Percentiles rank a stretch among this genome's conserved stretches.
phyloP scores from a whole-genome alignment of 2,888 invertebrate species.

The Nebria salina region DNA sequence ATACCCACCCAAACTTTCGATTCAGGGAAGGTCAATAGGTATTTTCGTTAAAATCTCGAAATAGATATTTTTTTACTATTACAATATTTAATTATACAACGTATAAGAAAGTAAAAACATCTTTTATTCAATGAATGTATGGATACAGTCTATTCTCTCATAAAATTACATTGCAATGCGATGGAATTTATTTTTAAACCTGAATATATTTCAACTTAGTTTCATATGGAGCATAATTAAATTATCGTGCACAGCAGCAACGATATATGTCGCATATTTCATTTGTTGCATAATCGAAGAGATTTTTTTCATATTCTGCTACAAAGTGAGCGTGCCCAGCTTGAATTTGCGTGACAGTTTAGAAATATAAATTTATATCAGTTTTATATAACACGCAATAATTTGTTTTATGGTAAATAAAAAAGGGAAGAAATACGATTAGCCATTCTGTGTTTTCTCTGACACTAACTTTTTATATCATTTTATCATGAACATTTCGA shows the following conservation, averaged over 20 bases:
- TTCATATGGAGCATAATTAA: not conserved
- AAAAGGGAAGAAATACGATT: slow-evolving; percentile 24
- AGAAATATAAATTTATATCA: slow-evolving; percentile 22
- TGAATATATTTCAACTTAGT: too few species aligned
- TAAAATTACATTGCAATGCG: too few species aligned
- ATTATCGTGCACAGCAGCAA: not conserved
- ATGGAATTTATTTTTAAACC: too few species aligned
- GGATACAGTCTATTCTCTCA: too few species aligned
- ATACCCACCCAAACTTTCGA: too few species aligned
- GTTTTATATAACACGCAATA: slow-evolving; percentile 25
- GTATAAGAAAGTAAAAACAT: too few species aligned
- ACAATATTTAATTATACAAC: too few species aligned
- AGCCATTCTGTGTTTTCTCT: slow-evolving; percentile 11
- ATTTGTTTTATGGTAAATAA: slow-evolving; percentile 31
- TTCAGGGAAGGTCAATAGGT: too few species aligned
- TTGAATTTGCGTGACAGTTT: slow-evolving; percentile 21
- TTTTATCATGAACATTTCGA: slow-evolving; percentile 14
- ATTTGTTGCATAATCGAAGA: slow-evolving; percentile 13
- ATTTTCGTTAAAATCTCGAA: too few species aligned
- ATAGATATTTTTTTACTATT: too few species aligned
- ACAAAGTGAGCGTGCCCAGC: not conserved
- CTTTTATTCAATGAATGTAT: too few species aligned
- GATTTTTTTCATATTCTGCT: not conserved
- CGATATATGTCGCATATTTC: not conserved
- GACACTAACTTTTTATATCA: slow-evolving; percentile 15